Conservation (phyloP, 2,113 vertebrate species). For the Lampris incognitus region DNA sequence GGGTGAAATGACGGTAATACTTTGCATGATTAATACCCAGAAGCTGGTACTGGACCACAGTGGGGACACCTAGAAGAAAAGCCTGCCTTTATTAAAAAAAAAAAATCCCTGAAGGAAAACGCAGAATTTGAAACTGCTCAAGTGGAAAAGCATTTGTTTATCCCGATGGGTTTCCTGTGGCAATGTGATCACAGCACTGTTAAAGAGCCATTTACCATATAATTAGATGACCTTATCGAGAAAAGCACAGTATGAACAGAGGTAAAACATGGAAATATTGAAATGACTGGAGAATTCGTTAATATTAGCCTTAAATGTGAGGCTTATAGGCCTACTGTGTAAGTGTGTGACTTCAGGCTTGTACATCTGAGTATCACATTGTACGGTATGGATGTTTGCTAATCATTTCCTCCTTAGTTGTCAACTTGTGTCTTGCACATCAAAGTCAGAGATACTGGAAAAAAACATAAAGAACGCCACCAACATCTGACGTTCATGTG, state of each 20-base stretch:
- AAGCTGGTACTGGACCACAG: slow-evolving; percentile 1
- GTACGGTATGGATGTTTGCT: too few species aligned
- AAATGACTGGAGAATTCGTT: not conserved
- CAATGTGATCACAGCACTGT: slow-evolving; percentile 28
- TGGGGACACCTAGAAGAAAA: slow-evolving; percentile 2
- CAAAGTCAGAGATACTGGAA: not conserved
- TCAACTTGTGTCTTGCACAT: too few species aligned
- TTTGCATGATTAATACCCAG: not conserved
- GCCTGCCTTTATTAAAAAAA: slow-evolving; percentile 10
- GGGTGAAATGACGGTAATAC: too few species aligned
- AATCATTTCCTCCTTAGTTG: too few species aligned
- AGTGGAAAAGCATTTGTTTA: slow-evolving; percentile 49
- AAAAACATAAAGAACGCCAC: slow-evolving; percentile 9
- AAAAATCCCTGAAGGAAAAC: slow-evolving; percentile 33
- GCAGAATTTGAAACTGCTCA: slow-evolving; percentile 30
- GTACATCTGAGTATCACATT: not conserved
- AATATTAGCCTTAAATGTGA: not conserved
- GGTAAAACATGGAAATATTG: not conserved
- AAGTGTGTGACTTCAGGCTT: not conserved
- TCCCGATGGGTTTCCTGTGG: slow-evolving; percentile 32
- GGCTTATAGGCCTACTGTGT: not conserved
- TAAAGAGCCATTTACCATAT: slow-evolving; percentile 23
- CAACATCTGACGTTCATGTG: slow-evolving; percentile 20
- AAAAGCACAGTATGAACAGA: not conserved
- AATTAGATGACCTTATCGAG: slow-evolving; percentile 17